Evolutionary conservation across 2,888 invertebrate species (phyloP).

Genomic region (Tortrix viridana): DNA sequence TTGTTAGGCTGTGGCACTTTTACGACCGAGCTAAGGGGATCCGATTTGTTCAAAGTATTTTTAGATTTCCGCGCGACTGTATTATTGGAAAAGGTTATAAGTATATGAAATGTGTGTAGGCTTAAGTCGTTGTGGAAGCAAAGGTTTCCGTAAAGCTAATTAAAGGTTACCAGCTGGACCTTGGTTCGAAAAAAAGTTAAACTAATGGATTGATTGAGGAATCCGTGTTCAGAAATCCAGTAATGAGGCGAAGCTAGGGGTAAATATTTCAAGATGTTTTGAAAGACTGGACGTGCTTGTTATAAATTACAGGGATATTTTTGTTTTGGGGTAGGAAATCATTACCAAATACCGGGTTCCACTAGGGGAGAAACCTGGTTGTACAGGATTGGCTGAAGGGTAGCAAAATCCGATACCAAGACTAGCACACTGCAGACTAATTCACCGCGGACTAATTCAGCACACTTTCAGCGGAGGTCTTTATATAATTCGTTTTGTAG

Average conservation of each 20-base stretch:
- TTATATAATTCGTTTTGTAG: no score
- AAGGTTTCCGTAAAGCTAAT: constrained; percentile 14
- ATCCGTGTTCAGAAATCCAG: not conserved
- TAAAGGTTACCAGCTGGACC: constrained; percentile 38
- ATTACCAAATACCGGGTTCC: not conserved
- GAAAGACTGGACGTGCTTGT: constrained; percentile 1
- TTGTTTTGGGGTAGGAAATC: not conserved
- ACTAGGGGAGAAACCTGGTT: not conserved
- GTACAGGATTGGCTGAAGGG: no score
- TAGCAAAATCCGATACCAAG: no score
- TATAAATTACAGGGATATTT: not conserved
- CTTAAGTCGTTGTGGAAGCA: constrained; percentile 6
- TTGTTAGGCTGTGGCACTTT: constrained; percentile 63
- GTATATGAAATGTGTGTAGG: not conserved
- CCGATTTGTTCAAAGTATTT: constrained; percentile 69
- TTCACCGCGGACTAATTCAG: no score
- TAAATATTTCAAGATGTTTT: constrained; percentile 31
- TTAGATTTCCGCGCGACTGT: constrained; percentile 58
- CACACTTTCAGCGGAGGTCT: no score
- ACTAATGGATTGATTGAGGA: constrained; percentile 26
- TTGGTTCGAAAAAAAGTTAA: constrained; percentile 15
- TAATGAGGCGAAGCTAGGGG: constrained; percentile 3
- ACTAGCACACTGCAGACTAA: no score
- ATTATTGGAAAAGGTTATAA: constrained; percentile 10
- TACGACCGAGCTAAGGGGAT: constrained; percentile 55